phyloP scores from a whole-genome alignment of 2,113 vertebrate genomes.

The Tauraco erythrolophus region DNA sequence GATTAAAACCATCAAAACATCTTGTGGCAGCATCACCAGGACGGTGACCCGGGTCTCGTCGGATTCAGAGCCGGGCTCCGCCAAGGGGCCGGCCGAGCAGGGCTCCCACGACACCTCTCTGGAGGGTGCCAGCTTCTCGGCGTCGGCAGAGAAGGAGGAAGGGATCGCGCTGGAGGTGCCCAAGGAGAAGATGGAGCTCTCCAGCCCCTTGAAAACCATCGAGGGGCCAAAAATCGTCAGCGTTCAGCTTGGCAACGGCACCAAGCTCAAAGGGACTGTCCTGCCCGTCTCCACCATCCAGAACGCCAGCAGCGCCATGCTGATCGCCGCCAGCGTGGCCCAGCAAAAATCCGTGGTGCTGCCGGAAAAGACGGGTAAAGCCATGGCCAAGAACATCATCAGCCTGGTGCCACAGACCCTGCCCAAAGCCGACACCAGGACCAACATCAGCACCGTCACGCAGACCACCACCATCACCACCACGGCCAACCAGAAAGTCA shows the following conservation, averaged over 20 bases:
- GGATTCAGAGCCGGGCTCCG: constrained; percentile 63
- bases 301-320: constrained; percentile 94
- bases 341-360: constrained; percentile 82
- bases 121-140: rapidly evolving
- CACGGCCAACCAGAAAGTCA: constrained; percentile 77
- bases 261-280: constrained; percentile 84
- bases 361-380: constrained; percentile 57
- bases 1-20: constrained; percentile 94
- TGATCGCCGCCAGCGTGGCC: constrained; percentile 82
- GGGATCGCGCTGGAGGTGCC: neutral
- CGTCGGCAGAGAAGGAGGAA: neutral
- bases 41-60: constrained; percentile 85
- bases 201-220: constrained; percentile 28
- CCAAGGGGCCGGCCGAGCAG: rapidly evolving
- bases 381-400: constrained; percentile 78
- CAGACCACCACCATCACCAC: constrained; percentile 70
- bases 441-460: constrained; percentile 53
- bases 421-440: constrained; percentile 61
- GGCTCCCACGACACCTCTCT: neutral
- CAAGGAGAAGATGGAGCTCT: neutral
- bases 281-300: constrained; percentile 87
- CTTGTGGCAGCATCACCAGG: constrained; percentile 85
- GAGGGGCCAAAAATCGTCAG: constrained; percentile 78
- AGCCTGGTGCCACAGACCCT: constrained; percentile 77
- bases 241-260: constrained; percentile 71